Evolutionary conservation across 2,113 vertebrate genomes (phyloP).

Genomic region (Istiophorus platypterus): DNA sequence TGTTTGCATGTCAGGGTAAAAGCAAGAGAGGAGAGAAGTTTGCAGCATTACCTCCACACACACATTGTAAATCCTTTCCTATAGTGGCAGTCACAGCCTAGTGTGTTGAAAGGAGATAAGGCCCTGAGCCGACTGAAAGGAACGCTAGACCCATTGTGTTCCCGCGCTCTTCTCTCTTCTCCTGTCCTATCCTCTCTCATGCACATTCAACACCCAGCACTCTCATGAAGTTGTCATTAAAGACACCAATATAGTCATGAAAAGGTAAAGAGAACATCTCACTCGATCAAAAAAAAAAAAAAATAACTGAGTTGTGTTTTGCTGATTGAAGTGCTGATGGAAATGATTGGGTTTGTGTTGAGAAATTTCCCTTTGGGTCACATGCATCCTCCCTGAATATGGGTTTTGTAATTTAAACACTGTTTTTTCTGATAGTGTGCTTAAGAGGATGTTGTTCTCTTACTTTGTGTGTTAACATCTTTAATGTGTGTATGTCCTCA

Average conservation of each 20-base stretch:
- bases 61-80: slow-evolving; percentile 86
- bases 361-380: slow-evolving; percentile 29
- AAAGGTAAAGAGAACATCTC: slow-evolving; percentile 41
- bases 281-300: slow-evolving; percentile 53
- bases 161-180: slow-evolving; percentile 66
- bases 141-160: slow-evolving; percentile 80
- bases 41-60: slow-evolving; percentile 74
- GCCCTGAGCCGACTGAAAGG: slow-evolving; percentile 77
- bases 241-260: slow-evolving; percentile 45
- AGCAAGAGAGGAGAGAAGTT: slow-evolving; percentile 65
- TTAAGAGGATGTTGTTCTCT: slow-evolving; percentile 50
- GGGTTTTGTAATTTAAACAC: slow-evolving; percentile 34
- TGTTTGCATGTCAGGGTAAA: slow-evolving; percentile 45
- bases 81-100: slow-evolving; percentile 78
- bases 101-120: slow-evolving; percentile 87
- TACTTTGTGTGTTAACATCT: slow-evolving; percentile 57
- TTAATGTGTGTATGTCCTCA: slow-evolving; percentile 35
- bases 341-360: slow-evolving; percentile 8
- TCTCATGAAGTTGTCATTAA: slow-evolving; percentile 68
- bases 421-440: slow-evolving; percentile 15
- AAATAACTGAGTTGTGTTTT: background rate
- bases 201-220: slow-evolving; percentile 62
- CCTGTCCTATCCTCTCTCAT: slow-evolving; percentile 60
- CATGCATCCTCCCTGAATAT: slow-evolving; percentile 5
- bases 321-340: slow-evolving; percentile 1